A percentile compares a stretch with the other conserved stretches of the same genome.
These are phyloP conservation scores for Cylindroiulus punctatus DNA, from an alignment of 2,888 invertebrate genomes.

Conservation along the genomic window DNA sequence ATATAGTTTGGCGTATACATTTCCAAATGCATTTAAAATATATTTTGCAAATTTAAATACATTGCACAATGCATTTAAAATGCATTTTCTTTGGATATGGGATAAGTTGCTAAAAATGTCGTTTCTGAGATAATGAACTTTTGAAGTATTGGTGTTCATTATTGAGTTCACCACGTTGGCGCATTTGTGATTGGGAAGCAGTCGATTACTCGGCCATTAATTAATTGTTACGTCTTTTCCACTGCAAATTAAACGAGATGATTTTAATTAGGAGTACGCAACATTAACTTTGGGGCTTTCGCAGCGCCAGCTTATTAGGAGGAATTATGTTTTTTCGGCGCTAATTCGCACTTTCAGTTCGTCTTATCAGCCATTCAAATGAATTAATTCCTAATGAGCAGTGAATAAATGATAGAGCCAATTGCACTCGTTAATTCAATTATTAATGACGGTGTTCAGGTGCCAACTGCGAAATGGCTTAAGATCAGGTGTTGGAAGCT, in stretches of 20 bases:
- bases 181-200: neutral
- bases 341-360: slow-evolving; percentile 28
- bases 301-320: slow-evolving; percentile 4
- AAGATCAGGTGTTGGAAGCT: neutral
- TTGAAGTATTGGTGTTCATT: no score
- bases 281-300: neutral
- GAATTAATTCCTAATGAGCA: slow-evolving; percentile 42
- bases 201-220: slow-evolving; percentile 31
- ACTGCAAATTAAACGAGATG: neutral
- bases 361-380: neutral
- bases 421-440: slow-evolving; percentile 19
- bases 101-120: no score
- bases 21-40: no score
- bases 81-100: no score
- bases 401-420: slow-evolving; percentile 15
- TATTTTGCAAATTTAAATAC: no score
- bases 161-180: no score
- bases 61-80: no score
- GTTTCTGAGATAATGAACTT: no score
- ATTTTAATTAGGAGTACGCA: slow-evolving; percentile 12
- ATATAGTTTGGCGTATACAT: no score
- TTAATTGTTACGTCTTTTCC: neutral
- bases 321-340: slow-evolving; percentile 22
- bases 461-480: slow-evolving; percentile 24
- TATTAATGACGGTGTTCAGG: slow-evolving; percentile 31